Base-by-base conservation (phyloP, 2,797 vertebrate genomes). In the Hyperoplus immaculatus region DNA sequence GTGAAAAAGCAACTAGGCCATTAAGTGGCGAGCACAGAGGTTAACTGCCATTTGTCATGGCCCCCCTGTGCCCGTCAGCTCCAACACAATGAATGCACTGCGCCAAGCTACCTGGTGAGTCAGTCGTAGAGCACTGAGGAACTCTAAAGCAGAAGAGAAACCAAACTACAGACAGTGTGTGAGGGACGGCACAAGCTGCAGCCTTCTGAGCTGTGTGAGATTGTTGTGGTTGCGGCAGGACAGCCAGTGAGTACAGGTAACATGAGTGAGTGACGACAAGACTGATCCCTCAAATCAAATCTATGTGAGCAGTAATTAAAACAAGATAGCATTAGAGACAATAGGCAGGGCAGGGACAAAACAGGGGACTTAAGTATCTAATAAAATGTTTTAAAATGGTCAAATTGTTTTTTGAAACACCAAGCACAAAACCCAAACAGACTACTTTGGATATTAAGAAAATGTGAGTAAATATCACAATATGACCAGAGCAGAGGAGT, bases 111-210 rank as follows among this genome's bases (percentile, higher is more conserved):
- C 83, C 88, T 84, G 77, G 78, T 85, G 85, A 89, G 83, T 89
- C 78, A 90, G 71, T 72, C 55, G 50, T 61, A 83, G 46, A 77
- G 10, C 39, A n/a, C 77, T 73, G 90, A 86, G 91, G 92, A 94
- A 93, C 87, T 92, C 65, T 50, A 86, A 93, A 92, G 87, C 88
- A 92, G 93, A 93, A 93, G 87, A 88, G 92, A 94, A 93, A 93
- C 88, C 77, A 58, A 73, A 75, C 69, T 61, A 81, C 59, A 71
- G 58, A 71, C 75, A 11, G 11, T 14, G 15, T 14, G 15, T 8
- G 65, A 85, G 64, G 45, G 6, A 64, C 72, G 62, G 72, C 75
- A 53, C 36, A 46, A 72, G 62, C 51, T 51, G 49, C 36, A 70
- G 11, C 29, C 47, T 38, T 62, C 41, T 43, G 47, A 63, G 39